Conservation (phyloP, 2,888 invertebrate species). For the Phasia obesa region DNA sequence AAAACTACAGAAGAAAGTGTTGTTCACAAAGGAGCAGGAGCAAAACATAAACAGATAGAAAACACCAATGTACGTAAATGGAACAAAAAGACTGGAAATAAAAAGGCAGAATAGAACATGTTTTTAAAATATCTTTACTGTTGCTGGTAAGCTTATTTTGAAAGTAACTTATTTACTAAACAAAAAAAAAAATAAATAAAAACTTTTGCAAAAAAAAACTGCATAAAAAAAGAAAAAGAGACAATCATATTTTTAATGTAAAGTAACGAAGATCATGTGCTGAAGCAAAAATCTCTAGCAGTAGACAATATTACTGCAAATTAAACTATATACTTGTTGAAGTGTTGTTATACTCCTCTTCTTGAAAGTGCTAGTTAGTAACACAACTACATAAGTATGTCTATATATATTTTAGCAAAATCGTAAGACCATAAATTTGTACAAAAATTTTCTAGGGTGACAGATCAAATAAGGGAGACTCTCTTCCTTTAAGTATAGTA, state of each 20-base stretch:
- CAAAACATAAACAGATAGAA: not conserved
- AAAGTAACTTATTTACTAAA: slow-evolving; percentile 17
- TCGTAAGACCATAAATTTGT: too few relatives aligned
- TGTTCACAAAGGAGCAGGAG: not conserved
- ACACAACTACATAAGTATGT: too few relatives aligned
- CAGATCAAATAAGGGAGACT: too few relatives aligned
- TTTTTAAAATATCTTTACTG: slow-evolving; percentile 44
- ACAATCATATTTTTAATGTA: not conserved
- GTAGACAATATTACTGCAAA: not conserved
- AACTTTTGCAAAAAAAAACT: not conserved
- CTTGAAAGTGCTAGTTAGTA: not conserved
- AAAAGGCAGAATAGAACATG: slow-evolving; percentile 25
- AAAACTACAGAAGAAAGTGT: too few relatives aligned
- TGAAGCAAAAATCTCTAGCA: not conserved
- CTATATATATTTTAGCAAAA: too few relatives aligned
- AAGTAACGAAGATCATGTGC: not conserved
- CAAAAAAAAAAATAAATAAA: slow-evolving; percentile 4
- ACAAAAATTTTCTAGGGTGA: too few relatives aligned
- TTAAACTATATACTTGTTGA: not conserved
- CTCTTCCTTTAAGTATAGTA: too few relatives aligned
- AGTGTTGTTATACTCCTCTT: not conserved
- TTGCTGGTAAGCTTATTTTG: slow-evolving; percentile 61
- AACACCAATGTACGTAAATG: slow-evolving; percentile 8
- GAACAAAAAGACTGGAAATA: not conserved
- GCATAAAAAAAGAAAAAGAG: not conserved